Percentiles rank a stretch among this genome's conserved stretches.
phyloP scores from a whole-genome alignment of 92 coral and sea anemone species.

The Parazoanthus atlanticus region DNA sequence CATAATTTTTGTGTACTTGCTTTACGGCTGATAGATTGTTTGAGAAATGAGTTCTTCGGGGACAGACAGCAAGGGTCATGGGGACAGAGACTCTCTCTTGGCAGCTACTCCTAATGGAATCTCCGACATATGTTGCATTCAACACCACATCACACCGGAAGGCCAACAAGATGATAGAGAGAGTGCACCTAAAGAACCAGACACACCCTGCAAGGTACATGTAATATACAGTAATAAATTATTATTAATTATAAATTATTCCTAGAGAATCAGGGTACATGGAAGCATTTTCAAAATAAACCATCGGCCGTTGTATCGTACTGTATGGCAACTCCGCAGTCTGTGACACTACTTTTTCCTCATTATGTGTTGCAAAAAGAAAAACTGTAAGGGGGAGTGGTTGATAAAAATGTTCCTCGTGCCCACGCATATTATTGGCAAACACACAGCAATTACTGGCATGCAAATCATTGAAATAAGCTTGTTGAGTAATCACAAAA shows the following conservation, averaged over 20 bases:
- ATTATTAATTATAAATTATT: too few species aligned
- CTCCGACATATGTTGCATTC: not conserved
- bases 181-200: not conserved
- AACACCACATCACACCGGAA: constrained; percentile 38
- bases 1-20: not conserved
- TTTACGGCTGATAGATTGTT: not conserved
- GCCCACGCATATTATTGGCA: too few species aligned
- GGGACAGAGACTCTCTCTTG: not conserved
- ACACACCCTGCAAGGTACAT: constrained; percentile 38
- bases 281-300: not conserved
- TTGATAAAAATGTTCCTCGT: too few species aligned
- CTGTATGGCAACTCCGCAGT: too few species aligned
- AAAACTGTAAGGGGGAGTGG: too few species aligned
- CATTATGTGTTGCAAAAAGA: too few species aligned
- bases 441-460: too few species aligned
- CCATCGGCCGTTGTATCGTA: too few species aligned
- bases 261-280: not conserved
- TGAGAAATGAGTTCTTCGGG: constrained; percentile 15
- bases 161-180: constrained; percentile 25
- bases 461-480: too few species aligned
- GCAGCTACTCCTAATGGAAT: constrained; percentile 28
- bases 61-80: not conserved
- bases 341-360: too few species aligned
- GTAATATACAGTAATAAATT: too few species aligned
- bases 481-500: too few species aligned